Evolutionary conservation across 1,140 invertebrate species (phyloP).

Genomic region (Trichonephila inaurata): DNA sequence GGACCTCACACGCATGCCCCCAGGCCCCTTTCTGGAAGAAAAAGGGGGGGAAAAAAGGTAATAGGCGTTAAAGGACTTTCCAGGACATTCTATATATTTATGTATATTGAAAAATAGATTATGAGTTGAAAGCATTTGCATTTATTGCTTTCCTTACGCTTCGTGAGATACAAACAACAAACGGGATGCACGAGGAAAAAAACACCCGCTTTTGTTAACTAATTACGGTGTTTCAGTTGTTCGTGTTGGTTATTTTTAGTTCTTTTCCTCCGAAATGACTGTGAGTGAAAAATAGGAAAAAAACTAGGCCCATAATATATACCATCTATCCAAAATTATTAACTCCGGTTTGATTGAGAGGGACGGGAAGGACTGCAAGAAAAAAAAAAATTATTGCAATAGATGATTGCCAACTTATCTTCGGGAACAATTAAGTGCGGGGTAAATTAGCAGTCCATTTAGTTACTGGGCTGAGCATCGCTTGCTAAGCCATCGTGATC

Average conservation of each 20-base stretch:
- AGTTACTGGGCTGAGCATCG: background rate
- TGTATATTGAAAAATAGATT: too few relatives aligned
- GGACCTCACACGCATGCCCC: background rate
- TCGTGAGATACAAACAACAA: background rate
- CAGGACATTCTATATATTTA: too few relatives aligned
- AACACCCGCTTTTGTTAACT: background rate
- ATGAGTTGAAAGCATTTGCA: background rate
- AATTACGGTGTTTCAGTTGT: background rate
- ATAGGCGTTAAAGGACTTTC: background rate
- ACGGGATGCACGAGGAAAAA: background rate
- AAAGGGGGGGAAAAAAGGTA: background rate
- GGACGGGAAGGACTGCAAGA: background rate
- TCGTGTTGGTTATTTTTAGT: background rate
- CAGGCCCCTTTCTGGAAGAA: background rate
- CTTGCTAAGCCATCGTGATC: background rate
- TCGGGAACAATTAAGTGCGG: slow-evolving; percentile 27
- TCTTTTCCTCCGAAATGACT: background rate
- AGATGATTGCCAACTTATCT: background rate
- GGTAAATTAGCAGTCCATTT: slow-evolving; percentile 54
- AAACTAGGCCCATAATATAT: background rate
- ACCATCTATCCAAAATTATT: slow-evolving; percentile 3
- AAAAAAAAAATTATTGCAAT: background rate
- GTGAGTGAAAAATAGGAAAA: background rate
- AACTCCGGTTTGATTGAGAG: slow-evolving; percentile 15
- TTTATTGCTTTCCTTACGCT: background rate